A percentile compares a stretch with the other conserved stretches of the same genome.
phyloP scores from a whole-genome alignment of 2,797 vertebrate genomes.

The Eremophila alpestris region DNA sequence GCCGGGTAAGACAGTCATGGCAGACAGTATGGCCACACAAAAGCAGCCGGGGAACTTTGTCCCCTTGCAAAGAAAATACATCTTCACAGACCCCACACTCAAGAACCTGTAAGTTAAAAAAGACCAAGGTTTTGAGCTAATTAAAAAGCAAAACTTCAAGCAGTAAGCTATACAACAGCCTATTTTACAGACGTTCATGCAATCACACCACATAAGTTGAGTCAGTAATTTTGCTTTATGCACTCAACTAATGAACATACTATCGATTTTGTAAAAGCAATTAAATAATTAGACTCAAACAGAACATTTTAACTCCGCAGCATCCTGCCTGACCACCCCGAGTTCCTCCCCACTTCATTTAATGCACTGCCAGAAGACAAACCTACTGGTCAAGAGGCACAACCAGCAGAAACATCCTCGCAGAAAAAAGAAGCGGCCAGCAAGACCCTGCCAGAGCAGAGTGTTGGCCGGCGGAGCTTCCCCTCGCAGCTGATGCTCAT shows the following conservation, averaged over 20 bases:
- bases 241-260: rapidly evolving
- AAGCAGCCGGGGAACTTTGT: slow-evolving; percentile 95
- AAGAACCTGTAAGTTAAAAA: slow-evolving; percentile 80
- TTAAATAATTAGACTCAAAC: neutral
- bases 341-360: neutral
- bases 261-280: neutral
- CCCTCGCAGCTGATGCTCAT: neutral
- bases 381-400: neutral
- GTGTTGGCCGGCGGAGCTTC: neutral
- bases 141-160: neutral
- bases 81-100: slow-evolving; percentile 99
- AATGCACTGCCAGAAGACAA: neutral
- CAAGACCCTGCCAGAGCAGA: neutral
- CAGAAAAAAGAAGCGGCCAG: rapidly evolving
- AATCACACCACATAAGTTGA: neutral
- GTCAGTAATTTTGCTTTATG: neutral
- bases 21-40: slow-evolving; percentile 97
- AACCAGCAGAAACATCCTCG: neutral
- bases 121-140: neutral
- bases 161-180: rapidly evolving
- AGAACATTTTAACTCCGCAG: neutral
- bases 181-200: neutral
- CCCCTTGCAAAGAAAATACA: slow-evolving; percentile 96
- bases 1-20: slow-evolving; percentile 93
- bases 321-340: neutral